Evolutionary conservation across 2,888 invertebrate species (phyloP).

Genomic region (Deladenus siricidicola): DNA sequence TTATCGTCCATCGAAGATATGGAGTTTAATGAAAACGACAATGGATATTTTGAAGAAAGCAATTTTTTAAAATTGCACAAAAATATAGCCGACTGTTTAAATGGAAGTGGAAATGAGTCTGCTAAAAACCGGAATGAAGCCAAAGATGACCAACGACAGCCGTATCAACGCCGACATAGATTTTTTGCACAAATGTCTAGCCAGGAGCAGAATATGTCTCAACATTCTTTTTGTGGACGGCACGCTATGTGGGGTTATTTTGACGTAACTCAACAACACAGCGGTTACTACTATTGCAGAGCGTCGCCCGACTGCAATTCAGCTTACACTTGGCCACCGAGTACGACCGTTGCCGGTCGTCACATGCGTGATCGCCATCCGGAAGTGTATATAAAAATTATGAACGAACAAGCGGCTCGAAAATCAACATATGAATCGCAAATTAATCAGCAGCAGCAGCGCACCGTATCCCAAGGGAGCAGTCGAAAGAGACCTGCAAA

Average conservation of each 20-base stretch:
- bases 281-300: constrained; percentile 11
- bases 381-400: constrained; percentile 10
- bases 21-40: no score
- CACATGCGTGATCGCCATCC: constrained; percentile 17
- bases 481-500: neutral
- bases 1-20: no score
- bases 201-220: neutral
- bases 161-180: no score
- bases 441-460: neutral
- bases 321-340: constrained; percentile 17
- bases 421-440: neutral
- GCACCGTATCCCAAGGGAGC: neutral
- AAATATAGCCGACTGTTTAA: no score
- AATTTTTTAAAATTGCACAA: no score
- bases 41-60: no score
- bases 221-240: constrained; percentile 9
- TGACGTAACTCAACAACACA: constrained; percentile 10
- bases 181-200: no score
- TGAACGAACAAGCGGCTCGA: constrained; percentile 17
- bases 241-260: constrained; percentile 19
- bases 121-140: no score
- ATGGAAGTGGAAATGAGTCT: no score
- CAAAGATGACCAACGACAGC: no score
- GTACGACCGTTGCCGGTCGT: constrained; percentile 16
- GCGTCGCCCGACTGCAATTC: constrained; percentile 8